Evolutionary conservation across 2,888 invertebrate genomes (phyloP).

Genomic region (Netelia fuscicornis): DNA sequence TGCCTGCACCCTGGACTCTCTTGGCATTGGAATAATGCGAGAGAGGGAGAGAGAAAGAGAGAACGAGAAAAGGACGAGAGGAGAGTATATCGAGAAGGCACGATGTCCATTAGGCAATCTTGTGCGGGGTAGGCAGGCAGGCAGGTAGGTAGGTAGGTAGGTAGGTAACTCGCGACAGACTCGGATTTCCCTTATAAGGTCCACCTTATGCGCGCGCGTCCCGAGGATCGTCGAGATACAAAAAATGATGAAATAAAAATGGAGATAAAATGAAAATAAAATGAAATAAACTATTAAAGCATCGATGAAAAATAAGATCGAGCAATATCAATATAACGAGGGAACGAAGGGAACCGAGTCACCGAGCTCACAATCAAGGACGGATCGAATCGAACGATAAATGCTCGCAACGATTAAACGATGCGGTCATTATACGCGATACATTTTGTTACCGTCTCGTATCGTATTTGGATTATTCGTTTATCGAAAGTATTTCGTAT

Average conservation of each 20-base stretch:
- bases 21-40: conserved; percentile 8
- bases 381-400: conserved; percentile 50
- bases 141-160: not conserved
- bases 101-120: conserved; percentile 63
- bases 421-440: not conserved
- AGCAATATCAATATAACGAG: conserved; percentile 37
- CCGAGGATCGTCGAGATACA: conserved; percentile 46
- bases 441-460: conserved; percentile 5
- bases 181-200: conserved; percentile 67
- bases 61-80: conserved; percentile 13
- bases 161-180: conserved; percentile 63
- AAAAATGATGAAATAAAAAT: conserved; percentile 54
- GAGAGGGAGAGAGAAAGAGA: conserved; percentile 10
- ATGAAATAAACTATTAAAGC: conserved; percentile 33
- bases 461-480: not conserved
- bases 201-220: conserved; percentile 19
- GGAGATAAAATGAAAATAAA: conserved; percentile 41
- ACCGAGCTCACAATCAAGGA: conserved; percentile 62
- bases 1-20: conserved; percentile 41
- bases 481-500: not conserved
- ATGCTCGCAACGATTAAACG: not conserved
- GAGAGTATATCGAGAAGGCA: conserved; percentile 57
- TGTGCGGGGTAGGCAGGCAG: conserved; percentile 59
- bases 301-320: conserved; percentile 29
- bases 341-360: conserved; percentile 39